Evolutionary conservation across 2,888 invertebrate species (phyloP), one percentile per base, ranked within the genome.

Genomic region (Scrobipalpa atriplicella): DNA sequence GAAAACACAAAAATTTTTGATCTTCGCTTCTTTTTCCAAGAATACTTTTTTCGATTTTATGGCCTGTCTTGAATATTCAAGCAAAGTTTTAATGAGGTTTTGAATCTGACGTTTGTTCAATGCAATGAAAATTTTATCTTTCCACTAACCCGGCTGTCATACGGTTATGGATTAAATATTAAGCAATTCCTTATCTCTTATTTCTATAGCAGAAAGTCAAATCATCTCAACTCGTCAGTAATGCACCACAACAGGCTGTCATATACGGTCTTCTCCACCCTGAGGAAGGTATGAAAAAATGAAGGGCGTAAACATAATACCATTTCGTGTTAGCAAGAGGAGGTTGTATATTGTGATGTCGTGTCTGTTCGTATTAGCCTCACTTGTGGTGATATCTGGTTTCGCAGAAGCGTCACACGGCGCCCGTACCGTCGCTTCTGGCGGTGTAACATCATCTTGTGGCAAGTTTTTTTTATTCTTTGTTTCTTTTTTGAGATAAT

Each of bases 271-370:
- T 81, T 80, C 75, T 73, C 69, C 73, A 75, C 77, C 77, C 82
- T 83, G 81, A 85, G 81, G 85, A 81, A 83, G 84, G 84, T 84
- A 81, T 75, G 29, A 85, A 84, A 78, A 86, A 74, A 80, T 78
- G 75, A 80, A 82, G 82, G 81, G 83, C 80, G 87, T 82, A 84
- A 90, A 90, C 87, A 87, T 86, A 87, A 90, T 86, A 88, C 86
- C 88, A 91, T 90, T 90, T 90, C 83, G 81, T 87, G 85, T 85
- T 85, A 82, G 81, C 81, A 51, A 16, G 84, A 84, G 84, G 83
- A 83, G 82, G 85, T 83, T 83, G 88, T 87, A 82, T 90, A 86
- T 91, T 91, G 86, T 92, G 91, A 90, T 90, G 87, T 75, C 76
- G 70, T 82, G 91, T 91, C 91, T 73, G 69, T 73, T 69, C 77